Evolutionary conservation across 2,888 invertebrate species (phyloP).

Genomic region (Autographa gamma): DNA sequence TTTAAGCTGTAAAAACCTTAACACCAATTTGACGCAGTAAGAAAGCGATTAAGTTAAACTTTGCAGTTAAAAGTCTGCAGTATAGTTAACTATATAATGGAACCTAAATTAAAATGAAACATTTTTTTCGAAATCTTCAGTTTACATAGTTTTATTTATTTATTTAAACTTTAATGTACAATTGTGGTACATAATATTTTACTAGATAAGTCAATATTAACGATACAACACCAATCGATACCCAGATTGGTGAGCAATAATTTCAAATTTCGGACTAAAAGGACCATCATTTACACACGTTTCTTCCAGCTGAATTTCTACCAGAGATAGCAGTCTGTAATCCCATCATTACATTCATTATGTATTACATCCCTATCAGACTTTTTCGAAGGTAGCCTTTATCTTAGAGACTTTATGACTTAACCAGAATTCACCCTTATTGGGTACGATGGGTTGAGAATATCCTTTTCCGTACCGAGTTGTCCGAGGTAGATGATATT

Average conservation of each 20-base stretch:
- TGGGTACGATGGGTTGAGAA: constrained; percentile 3
- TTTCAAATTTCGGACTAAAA: background rate
- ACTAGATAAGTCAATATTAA: no score
- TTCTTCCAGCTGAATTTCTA: background rate
- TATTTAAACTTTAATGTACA: no score
- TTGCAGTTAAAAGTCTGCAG: background rate
- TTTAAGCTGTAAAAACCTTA: background rate
- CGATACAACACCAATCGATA: no score
- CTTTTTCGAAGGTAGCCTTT: background rate
- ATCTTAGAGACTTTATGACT: constrained; percentile 9
- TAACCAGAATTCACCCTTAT: constrained; percentile 3
- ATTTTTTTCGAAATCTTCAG: no score
- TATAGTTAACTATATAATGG: background rate
- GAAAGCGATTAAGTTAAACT: background rate
- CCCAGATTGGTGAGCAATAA: no score
- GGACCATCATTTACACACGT: background rate
- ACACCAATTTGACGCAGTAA: background rate
- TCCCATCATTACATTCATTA: background rate
- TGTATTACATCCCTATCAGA: background rate
- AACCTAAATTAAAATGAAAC: background rate
- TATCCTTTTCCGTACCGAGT: constrained; percentile 12
- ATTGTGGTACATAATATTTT: no score
- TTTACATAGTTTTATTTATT: no score
- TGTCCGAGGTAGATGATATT: constrained; percentile 13
- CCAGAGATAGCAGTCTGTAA: no score